Conservation (phyloP, 2,888 invertebrate genomes). For the Keiferia lycopersicella region DNA sequence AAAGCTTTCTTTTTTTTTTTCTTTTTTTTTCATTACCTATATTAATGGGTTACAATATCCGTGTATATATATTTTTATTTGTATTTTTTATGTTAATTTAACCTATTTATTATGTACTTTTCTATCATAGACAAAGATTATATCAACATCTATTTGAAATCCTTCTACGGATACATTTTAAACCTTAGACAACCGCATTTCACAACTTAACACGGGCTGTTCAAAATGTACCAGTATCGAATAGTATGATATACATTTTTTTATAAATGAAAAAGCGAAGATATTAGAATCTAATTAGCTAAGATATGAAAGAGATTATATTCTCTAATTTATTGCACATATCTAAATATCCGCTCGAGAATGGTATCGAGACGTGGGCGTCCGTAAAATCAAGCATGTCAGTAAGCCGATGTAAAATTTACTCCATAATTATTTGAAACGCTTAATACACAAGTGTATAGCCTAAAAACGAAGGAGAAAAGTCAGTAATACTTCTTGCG, state of each 20-base stretch:
- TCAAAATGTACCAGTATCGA: constrained; percentile 45
- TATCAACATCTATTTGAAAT: constrained; percentile 67
- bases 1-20: constrained; percentile 73
- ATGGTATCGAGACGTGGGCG: constrained; percentile 33
- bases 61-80: constrained; percentile 82
- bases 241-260: constrained; percentile 25
- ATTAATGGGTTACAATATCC: constrained; percentile 74
- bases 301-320: constrained; percentile 73
- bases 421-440: not conserved
- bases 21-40: constrained; percentile 69
- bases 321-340: constrained; percentile 76
- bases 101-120: constrained; percentile 78
- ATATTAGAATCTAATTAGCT: constrained; percentile 74
- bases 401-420: not conserved
- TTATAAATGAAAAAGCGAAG: constrained; percentile 68
- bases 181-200: not conserved
- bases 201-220: constrained; percentile 31
- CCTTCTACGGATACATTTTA: constrained; percentile 24
- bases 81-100: constrained; percentile 71
- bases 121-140: constrained; percentile 78
- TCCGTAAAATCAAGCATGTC: not conserved
- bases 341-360: constrained; percentile 66
- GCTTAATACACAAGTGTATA: not conserved
- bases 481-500: too few species aligned
- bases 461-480: not conserved